Conservation (phyloP, 1,140 invertebrate genomes). For the Drosophila busckii region DNA sequence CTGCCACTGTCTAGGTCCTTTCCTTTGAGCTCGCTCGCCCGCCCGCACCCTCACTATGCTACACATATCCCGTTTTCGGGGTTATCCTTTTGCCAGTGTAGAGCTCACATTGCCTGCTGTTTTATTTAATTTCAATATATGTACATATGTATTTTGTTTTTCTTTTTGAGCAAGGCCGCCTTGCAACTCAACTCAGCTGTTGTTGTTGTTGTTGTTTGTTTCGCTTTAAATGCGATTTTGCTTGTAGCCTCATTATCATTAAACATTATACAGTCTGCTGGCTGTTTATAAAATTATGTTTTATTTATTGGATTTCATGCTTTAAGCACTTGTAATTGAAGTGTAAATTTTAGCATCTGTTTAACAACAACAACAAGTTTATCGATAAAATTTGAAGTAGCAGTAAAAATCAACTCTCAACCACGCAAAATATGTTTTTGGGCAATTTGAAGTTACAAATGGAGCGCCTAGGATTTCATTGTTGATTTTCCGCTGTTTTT, state of each 20-base stretch:
- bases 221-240: slow-evolving; percentile 38
- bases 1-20: background rate
- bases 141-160: slow-evolving; percentile 11
- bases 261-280: background rate
- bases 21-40: no score
- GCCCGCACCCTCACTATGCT: no score
- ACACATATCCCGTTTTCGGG: no score
- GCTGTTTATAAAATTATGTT: slow-evolving; percentile 5
- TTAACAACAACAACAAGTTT: slow-evolving; percentile 43
- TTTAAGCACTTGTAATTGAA: slow-evolving; percentile 66
- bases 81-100: no score
- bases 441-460: slow-evolving; percentile 56
- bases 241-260: slow-evolving; percentile 20
- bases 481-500: slow-evolving; percentile 47
- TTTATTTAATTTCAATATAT: slow-evolving; percentile 31
- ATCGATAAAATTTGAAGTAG: slow-evolving; percentile 64
- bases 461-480: slow-evolving; percentile 1
- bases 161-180: slow-evolving; percentile 8
- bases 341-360: slow-evolving; percentile 68
- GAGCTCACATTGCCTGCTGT: background rate
- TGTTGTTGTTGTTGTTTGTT: background rate
- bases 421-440: slow-evolving; percentile 20
- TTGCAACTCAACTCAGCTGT: no score
- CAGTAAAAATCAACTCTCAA: slow-evolving; percentile 24
- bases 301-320: slow-evolving; percentile 47